These are phyloP conservation scores for Porites cylindrica DNA, from an alignment of 92 coral and sea anemone genomes.

Conservation along the genomic window DNA sequence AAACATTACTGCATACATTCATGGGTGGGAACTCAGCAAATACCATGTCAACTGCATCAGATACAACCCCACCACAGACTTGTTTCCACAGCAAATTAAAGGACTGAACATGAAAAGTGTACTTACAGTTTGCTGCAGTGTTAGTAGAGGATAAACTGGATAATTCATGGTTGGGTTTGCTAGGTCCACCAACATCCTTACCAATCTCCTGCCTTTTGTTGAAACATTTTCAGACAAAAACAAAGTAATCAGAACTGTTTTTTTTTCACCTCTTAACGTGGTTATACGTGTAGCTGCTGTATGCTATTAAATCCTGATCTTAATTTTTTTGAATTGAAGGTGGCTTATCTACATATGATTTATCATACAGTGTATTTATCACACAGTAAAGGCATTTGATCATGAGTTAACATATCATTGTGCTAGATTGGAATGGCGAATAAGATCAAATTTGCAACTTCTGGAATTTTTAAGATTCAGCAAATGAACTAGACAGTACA, in stretches of 20 bases:
- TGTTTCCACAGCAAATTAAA: constrained; percentile 19
- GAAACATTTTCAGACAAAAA: constrained; percentile 19
- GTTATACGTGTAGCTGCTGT: neutral
- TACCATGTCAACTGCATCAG: constrained; percentile 28
- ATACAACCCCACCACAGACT: constrained; percentile 31
- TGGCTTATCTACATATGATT: neutral
- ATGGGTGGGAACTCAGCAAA: constrained; percentile 16
- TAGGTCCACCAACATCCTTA: constrained; percentile 22
- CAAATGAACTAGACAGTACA: constrained; percentile 8
- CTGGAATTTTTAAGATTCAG: constrained; percentile 16
- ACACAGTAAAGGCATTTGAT: constrained; percentile 20
- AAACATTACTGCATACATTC: constrained; percentile 21
- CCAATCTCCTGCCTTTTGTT: constrained; percentile 16
- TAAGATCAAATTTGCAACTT: constrained; percentile 11
- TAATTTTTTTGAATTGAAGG: constrained; percentile 2
- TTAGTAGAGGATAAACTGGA: constrained; percentile 8
- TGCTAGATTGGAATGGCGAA: constrained; percentile 4
- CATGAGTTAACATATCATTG: constrained; percentile 15
- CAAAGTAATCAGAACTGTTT: neutral
- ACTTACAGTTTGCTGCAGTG: constrained; percentile 16
- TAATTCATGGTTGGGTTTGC: constrained; percentile 6
- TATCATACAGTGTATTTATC: neutral
- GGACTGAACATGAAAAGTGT: constrained; percentile 12
- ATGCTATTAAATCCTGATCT: constrained; percentile 13
- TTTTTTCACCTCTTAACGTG: no score